Percentiles rank a stretch among this genome's conserved stretches.
Evolutionary conservation across 2,113 vertebrate species (phyloP).

Genomic region (Motacilla tschutschensis): DNA sequence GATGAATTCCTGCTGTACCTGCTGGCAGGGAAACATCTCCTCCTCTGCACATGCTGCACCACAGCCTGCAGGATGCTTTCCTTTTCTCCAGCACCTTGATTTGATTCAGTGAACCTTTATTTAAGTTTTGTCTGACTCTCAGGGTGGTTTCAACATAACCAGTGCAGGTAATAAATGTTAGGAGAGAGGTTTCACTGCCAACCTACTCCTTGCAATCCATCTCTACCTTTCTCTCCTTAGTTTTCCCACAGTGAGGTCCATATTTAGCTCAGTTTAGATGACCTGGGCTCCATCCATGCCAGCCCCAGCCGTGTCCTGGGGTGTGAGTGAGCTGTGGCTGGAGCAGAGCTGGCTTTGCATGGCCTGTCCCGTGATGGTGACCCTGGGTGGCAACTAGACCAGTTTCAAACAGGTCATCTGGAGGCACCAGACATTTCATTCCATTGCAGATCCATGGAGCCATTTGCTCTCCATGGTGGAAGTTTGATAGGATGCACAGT

Average conservation of each 20-base stretch:
- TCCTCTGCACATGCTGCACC: accelerated
- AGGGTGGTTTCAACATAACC: not conserved
- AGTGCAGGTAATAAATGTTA: not conserved
- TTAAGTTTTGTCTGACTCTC: not conserved
- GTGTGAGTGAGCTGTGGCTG: not conserved
- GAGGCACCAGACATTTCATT: not conserved
- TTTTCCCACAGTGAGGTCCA: not conserved
- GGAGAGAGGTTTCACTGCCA: not conserved
- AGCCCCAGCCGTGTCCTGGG: accelerated
- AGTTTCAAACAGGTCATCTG: not conserved
- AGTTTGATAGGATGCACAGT: not conserved
- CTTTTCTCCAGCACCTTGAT: not conserved
- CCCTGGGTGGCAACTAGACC: not conserved
- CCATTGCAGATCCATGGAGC: not conserved
- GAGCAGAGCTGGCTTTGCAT: not conserved
- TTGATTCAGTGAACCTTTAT: accelerated
- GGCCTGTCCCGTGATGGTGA: not conserved
- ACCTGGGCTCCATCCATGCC: not conserved
- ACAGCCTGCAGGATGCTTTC: not conserved
- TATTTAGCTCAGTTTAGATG: accelerated
- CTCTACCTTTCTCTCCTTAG: not conserved
- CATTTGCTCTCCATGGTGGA: not conserved
- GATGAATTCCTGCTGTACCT: not conserved
- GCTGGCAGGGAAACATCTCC: not conserved
- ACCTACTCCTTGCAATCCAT: not conserved